A percentile compares a stretch with the other conserved stretches of the same genome.
These are phyloP conservation scores for Mastomys natalensis DNA, from an alignment of 2,113 vertebrate species.

Conservation along the genomic window DNA sequence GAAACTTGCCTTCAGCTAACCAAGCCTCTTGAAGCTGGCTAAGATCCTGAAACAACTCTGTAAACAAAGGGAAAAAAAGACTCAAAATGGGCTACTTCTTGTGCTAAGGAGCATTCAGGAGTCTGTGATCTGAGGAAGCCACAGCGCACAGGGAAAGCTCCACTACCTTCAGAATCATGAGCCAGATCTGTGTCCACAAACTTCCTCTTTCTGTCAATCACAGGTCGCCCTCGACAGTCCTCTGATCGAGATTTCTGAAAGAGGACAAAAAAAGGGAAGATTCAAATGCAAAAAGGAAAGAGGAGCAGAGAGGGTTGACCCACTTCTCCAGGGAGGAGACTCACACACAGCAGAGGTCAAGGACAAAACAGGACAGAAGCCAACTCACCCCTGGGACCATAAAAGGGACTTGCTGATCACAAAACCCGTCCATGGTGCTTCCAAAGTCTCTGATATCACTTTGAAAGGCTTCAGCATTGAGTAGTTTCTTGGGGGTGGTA, in stretches of 20 bases:
- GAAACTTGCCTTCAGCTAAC: constrained; percentile 95
- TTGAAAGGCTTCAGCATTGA: constrained; percentile 87
- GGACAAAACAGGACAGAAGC: neutral
- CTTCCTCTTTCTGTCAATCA: constrained; percentile 94
- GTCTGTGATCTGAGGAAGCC: neutral
- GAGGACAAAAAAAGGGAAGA: constrained; percentile 1
- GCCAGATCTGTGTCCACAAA: constrained; percentile 96
- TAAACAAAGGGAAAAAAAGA: constrained; percentile 78
- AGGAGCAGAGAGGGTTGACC: neutral
- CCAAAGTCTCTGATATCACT: constrained; percentile 80
- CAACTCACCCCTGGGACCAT: constrained; percentile 94
- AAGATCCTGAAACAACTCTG: constrained; percentile 98
- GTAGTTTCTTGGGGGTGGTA: constrained; percentile 71
- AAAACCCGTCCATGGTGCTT: constrained; percentile 96
- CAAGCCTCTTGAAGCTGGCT: constrained; percentile 98
- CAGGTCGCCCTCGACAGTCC: constrained; percentile 88
- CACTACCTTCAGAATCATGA: constrained; percentile 97
- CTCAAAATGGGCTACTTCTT: constrained; percentile 47
- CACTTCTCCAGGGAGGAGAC: neutral
- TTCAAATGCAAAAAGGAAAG: accelerated
- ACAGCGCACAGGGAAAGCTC: neutral
- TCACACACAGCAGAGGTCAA: neutral
- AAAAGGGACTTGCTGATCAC: constrained; percentile 98
- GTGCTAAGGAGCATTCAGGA: neutral
- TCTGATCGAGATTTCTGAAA: constrained; percentile 89